Evolutionary conservation across 2,888 invertebrate species (phyloP).

Genomic region (Anaspis maculata): DNA sequence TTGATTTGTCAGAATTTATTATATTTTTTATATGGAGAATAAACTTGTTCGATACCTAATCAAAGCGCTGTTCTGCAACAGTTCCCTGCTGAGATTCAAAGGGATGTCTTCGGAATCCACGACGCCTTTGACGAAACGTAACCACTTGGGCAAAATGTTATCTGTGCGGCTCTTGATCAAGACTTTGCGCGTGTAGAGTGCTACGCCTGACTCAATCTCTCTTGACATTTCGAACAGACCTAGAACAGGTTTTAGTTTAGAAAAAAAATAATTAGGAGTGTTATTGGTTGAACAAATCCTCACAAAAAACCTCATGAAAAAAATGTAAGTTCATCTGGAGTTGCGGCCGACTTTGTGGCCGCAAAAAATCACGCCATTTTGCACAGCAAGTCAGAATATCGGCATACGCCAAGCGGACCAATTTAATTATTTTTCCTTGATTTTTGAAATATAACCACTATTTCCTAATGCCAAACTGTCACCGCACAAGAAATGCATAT

Average conservation of each 20-base stretch:
- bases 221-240: slow-evolving; percentile 85
- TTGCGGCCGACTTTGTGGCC: too few relatives aligned
- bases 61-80: slow-evolving; percentile 87
- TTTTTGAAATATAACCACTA: too few relatives aligned
- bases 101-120: slow-evolving; percentile 99
- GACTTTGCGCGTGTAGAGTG: slow-evolving; percentile 87
- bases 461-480: too few relatives aligned
- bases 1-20: background rate
- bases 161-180: slow-evolving; percentile 88
- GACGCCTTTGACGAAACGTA: slow-evolving; percentile 93
- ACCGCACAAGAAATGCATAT: too few relatives aligned
- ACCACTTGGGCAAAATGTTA: slow-evolving; percentile 87
- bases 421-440: too few relatives aligned
- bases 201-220: slow-evolving; percentile 76
- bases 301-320: too few relatives aligned
- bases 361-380: too few relatives aligned
- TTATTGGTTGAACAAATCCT: slow-evolving; percentile 1
- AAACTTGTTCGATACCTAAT: too few relatives aligned
- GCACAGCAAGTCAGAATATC: too few relatives aligned
- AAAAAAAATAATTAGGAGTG: slow-evolving; percentile 4
- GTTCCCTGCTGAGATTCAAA: slow-evolving; percentile 88
- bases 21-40: slow-evolving; percentile 19
- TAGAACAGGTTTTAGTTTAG: slow-evolving; percentile 20
- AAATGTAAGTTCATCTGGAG: too few relatives aligned
- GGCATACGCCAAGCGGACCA: too few relatives aligned